phyloP scores from a whole-genome alignment of 2,113 vertebrate genomes.

The Pristiophorus japonicus region DNA sequence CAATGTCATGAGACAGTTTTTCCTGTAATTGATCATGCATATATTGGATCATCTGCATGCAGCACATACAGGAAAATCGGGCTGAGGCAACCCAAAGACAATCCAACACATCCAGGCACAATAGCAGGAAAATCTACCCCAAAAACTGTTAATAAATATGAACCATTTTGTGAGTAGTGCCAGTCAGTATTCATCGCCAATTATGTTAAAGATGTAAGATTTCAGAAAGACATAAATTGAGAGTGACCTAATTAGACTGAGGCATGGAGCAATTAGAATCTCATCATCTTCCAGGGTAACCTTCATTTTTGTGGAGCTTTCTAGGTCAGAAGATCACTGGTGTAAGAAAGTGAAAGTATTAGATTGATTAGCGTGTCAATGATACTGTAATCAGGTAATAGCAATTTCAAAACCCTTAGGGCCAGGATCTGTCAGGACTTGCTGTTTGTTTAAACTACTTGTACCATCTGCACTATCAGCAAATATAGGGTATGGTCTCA shows the following conservation, averaged over 20 bases:
- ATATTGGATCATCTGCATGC: not conserved
- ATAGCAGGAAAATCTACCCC: not conserved
- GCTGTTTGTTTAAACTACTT: not conserved
- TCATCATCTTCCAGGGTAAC: not conserved
- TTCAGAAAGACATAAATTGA: not conserved
- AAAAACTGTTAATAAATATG: not conserved
- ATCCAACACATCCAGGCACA: not conserved
- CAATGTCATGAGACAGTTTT: not conserved
- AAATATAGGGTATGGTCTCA: not conserved
- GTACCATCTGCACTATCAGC: slow-evolving; percentile 8
- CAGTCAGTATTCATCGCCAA: not conserved
- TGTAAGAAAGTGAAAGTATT: slow-evolving; percentile 45
- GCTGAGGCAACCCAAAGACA: not conserved
- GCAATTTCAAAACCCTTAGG: slow-evolving; percentile 37
- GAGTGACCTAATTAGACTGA: not conserved
- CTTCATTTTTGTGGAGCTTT: slow-evolving; percentile 39
- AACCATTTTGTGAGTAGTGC: not conserved
- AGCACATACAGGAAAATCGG: not conserved
- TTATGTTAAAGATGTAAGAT: not conserved
- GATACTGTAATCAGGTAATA: slow-evolving; percentile 44
- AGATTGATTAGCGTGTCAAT: slow-evolving; percentile 45
- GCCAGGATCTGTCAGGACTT: not conserved
- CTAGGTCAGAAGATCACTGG: slow-evolving; percentile 42
- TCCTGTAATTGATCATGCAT: not conserved
- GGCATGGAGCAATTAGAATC: not conserved